phyloP scores from a whole-genome alignment of 1,140 invertebrate species.

The Lepidotrigona ventralis region DNA sequence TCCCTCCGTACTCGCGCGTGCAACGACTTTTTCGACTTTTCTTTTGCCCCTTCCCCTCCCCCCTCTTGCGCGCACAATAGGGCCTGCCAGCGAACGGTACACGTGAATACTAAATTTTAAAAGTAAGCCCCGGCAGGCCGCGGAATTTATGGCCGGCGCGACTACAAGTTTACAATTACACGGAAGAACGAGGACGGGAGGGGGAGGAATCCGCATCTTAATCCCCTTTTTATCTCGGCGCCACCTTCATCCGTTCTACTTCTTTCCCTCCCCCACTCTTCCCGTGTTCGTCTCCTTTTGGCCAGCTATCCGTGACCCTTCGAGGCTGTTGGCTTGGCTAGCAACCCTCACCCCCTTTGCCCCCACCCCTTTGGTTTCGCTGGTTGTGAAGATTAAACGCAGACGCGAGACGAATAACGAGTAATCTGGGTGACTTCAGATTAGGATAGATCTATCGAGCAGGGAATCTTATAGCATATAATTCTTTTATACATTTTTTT shows the following conservation, averaged over 20 bases:
- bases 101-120: conserved; percentile 62
- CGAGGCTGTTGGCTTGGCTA: background rate
- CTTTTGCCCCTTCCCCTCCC: background rate
- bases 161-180: conserved; percentile 64
- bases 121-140: conserved; percentile 53
- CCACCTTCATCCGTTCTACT: background rate
- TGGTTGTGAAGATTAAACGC: no score
- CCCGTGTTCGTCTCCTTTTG: background rate
- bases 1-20: no score
- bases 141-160: conserved; percentile 56
- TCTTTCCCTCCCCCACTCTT: background rate
- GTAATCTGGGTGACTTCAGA: no score
- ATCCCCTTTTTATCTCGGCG: conserved; percentile 62
- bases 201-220: conserved; percentile 50
- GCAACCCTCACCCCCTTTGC: background rate
- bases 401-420: no score
- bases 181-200: conserved; percentile 52
- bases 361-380: no score
- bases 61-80: conserved; percentile 34
- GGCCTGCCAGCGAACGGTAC: conserved; percentile 31
- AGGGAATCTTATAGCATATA: no score
- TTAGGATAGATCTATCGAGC: no score
- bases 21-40: conserved; percentile 52
- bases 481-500: no score
- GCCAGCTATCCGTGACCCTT: background rate